phyloP scores from a whole-genome alignment of 2,113 vertebrate genomes.

The Accipiter virgatus region DNA sequence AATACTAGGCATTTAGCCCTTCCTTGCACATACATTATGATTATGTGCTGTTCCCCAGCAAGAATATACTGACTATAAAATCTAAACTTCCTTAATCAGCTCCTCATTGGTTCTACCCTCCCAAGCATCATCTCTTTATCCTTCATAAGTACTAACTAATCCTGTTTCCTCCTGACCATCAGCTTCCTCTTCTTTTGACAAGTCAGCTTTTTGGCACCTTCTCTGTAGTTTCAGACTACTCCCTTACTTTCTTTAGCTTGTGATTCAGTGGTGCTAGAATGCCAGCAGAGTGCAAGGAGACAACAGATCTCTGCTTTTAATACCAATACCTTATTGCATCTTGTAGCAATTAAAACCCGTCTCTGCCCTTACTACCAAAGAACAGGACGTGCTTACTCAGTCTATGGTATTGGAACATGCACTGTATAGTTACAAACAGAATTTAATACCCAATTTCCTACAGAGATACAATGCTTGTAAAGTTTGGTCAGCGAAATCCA shows the following conservation, averaged over 20 bases:
- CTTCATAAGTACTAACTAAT: not conserved
- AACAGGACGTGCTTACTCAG: not conserved
- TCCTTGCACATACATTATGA: not conserved
- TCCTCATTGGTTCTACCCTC: not conserved
- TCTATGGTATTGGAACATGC: not conserved
- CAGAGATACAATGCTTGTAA: not conserved
- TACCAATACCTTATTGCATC: not conserved
- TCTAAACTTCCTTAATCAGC: not conserved
- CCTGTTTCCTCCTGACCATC: not conserved
- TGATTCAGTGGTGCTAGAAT: not conserved
- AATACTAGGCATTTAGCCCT: not conserved
- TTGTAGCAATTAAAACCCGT: not conserved
- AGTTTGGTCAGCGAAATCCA: constrained; percentile 17
- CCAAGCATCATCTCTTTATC: not conserved
- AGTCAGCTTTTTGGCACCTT: not conserved
- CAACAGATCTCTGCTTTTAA: not conserved
- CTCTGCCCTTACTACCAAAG: not conserved
- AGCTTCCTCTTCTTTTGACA: not conserved
- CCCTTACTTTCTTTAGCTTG: not conserved
- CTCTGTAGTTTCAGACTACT: constrained; percentile 1
- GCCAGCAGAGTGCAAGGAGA: not conserved
- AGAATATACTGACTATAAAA: not conserved
- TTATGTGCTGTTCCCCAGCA: not conserved
- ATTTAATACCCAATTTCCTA: not conserved
- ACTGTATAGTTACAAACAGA: not conserved